Evolutionary conservation across 2,888 invertebrate genomes (phyloP).

Genomic region (Oscheius sp.): DNA sequence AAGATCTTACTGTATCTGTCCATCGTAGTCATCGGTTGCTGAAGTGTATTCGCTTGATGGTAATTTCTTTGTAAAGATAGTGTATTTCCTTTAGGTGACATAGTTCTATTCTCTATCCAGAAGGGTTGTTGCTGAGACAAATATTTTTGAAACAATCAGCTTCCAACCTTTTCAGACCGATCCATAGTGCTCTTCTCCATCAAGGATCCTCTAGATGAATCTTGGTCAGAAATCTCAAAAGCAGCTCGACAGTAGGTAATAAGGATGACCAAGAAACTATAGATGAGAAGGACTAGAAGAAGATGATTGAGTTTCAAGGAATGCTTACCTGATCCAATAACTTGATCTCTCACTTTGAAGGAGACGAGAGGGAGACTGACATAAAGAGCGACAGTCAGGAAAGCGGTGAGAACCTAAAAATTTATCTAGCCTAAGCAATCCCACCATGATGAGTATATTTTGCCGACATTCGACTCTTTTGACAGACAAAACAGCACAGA

Average conservation of each 20-base stretch:
- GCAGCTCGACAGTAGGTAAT: conserved; percentile 30
- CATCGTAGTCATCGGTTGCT: conserved; percentile 20
- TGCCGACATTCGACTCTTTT: conserved; percentile 45
- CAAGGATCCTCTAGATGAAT: conserved; percentile 10
- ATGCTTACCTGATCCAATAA: conserved; percentile 43
- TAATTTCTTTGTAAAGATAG: conserved; percentile 27
- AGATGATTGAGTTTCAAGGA: neutral
- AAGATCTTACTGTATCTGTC: conserved; percentile 24
- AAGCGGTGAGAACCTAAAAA: conserved; percentile 39
- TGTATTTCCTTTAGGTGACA: conserved; percentile 30
- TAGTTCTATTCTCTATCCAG: conserved; percentile 43
- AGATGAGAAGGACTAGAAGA: conserved; percentile 36
- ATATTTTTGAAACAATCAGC: neutral
- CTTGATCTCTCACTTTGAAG: conserved; percentile 41
- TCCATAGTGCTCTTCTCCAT: conserved; percentile 31
- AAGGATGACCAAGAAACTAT: conserved; percentile 34
- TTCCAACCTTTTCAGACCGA: conserved; percentile 26
- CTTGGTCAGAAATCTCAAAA: conserved; percentile 13
- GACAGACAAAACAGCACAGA: conserved; percentile 46
- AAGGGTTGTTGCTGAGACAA: conserved; percentile 6
- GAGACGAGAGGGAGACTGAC: conserved; percentile 42
- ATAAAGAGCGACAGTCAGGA: conserved; percentile 42
- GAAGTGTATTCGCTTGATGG: conserved; percentile 29
- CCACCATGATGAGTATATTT: conserved; percentile 46
- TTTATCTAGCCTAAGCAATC: neutral